Evolutionary conservation across 2,113 vertebrate species (phyloP), one percentile per base, ranked within the genome.

Genomic region (Neolamprologus sp.): DNA sequence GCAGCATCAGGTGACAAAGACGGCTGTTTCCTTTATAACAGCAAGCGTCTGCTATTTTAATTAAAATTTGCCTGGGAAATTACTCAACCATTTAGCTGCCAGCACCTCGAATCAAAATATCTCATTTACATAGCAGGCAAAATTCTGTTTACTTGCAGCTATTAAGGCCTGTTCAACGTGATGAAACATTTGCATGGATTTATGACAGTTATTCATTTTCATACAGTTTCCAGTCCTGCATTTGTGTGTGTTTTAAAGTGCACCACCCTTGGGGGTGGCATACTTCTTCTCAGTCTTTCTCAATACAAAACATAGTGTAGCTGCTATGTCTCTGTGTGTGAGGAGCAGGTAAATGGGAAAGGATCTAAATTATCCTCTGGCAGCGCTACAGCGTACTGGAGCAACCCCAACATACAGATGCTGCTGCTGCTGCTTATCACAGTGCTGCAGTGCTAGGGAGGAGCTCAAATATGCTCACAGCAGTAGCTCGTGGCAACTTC

Each of bases 331-430:
- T 26, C 19, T 57, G 47, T 65, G 81, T 86, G 87, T 83, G 87
- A 81, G 87, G 68, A 83, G 85, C 89, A 91, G 93, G 93, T 94
- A 92, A 83, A 93, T 88, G 87, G 83, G 55, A 80, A 85, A 54
- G 91, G 91, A 94, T 95, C 90, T 91, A 87, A 89, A 93, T 89
- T 55, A 85, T 90, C 95, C 94, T 81, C 88, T 45, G 68, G 94
- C 87, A 87, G 89, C 60, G 21, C 73, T 85, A 87, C 63, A 81
- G 81, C 82, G 35, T 37, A 49, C 85, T 84, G 88, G 68, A 92
- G 87, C 86, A 85, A 84, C 83, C 63, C 84, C 88, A 90, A 42
- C 86, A 87, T 88, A 81, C 83, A 80, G 82, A 83, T 87, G 84
- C 79, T 79, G 57, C 83, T 79, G 51, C 35, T 89, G 63, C 88